Evolutionary conservation across 2,888 invertebrate genomes (phyloP).

Genomic region (Hirtodrosophila alboralis): DNA sequence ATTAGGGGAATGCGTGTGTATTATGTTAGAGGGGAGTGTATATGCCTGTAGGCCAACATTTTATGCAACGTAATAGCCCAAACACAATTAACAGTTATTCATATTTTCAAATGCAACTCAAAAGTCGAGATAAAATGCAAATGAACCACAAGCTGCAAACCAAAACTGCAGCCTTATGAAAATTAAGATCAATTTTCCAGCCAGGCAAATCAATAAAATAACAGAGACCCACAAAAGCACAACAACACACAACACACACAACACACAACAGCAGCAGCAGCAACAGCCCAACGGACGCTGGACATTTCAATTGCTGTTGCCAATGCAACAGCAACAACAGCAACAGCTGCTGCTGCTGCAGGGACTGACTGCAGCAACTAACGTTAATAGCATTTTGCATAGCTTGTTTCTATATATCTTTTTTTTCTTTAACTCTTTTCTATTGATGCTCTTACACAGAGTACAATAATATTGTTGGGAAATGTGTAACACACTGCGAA

Average conservation of each 20-base stretch:
- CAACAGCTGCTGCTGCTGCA: conserved; percentile 52
- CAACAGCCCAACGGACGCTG: conserved; percentile 40
- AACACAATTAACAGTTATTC: conserved; percentile 69
- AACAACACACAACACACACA: conserved; percentile 5
- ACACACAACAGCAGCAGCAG: conserved; percentile 10
- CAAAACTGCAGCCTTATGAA: conserved; percentile 31
- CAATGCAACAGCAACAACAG: conserved; percentile 35
- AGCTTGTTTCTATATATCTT: conserved; percentile 25
- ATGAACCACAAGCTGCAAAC: conserved; percentile 39
- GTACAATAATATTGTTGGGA: too few species aligned
- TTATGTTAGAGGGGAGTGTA: too few species aligned
- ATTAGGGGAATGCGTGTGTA: too few species aligned
- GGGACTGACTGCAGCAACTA: conserved; percentile 51
- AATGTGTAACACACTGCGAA: too few species aligned
- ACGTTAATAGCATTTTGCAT: conserved; percentile 49
- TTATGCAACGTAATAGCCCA: conserved; percentile 57
- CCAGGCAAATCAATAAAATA: conserved; percentile 69
- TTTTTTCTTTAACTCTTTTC: too few species aligned
- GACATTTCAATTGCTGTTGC: conserved; percentile 70
- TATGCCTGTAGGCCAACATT: conserved; percentile 26
- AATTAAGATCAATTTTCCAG: conserved; percentile 68
- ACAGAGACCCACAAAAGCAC: conserved; percentile 24
- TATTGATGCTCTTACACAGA: too few species aligned
- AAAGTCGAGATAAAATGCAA: conserved; percentile 50
- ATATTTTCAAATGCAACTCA: conserved; percentile 44